These are phyloP conservation scores for Aricia artaxerxes DNA, from an alignment of 2,888 invertebrate genomes.

Conservation along the genomic window DNA sequence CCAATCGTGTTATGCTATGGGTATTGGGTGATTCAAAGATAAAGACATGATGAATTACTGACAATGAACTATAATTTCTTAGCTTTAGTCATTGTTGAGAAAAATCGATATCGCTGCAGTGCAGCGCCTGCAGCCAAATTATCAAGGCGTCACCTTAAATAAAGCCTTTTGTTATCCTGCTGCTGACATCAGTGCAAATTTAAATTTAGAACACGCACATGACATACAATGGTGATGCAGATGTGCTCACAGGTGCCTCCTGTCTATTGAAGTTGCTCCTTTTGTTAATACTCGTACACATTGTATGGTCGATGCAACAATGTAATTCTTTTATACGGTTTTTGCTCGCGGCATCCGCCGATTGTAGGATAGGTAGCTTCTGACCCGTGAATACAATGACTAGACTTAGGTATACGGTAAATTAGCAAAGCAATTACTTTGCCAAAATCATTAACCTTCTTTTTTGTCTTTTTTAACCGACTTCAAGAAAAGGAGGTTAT, in stretches of 20 bases:
- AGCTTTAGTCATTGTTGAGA: too few species aligned
- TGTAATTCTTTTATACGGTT: neutral
- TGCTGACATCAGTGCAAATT: neutral
- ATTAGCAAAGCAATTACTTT: neutral
- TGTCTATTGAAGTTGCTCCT: neutral
- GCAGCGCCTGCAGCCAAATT: too few species aligned
- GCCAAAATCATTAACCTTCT: neutral
- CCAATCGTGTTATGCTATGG: too few species aligned
- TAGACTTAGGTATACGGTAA: neutral
- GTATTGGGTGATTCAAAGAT: too few species aligned
- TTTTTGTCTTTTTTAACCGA: neutral
- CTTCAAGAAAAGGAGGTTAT: too few species aligned
- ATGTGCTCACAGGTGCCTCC: neutral
- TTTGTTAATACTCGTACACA: neutral
- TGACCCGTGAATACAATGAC: conserved; percentile 9
- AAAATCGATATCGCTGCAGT: too few species aligned
- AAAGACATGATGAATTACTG: too few species aligned
- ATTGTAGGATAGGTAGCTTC: neutral
- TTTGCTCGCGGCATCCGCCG: neutral
- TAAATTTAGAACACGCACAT: conserved; percentile 4
- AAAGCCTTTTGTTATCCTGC: neutral
- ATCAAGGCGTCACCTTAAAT: too few species aligned
- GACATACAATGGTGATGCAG: neutral
- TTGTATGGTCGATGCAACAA: neutral
- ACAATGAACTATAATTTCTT: too few species aligned